Base-by-base conservation (phyloP, 2,797 vertebrate species). In the Poecilia picta region DNA sequence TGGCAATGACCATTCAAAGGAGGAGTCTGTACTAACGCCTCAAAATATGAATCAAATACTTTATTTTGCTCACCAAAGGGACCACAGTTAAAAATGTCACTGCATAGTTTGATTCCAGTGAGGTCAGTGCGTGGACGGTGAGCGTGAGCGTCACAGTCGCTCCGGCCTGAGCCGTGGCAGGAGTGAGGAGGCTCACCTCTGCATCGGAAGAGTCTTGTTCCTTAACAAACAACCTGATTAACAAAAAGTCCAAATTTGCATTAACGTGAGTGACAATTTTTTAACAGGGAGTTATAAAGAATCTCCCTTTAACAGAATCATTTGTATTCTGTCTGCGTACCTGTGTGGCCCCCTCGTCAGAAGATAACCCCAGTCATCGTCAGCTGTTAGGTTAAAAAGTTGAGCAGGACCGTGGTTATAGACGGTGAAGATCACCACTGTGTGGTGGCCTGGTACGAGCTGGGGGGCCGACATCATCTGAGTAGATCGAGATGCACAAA, bases 71-170 rank as follows among this genome's bases (percentile, higher is more conserved):
- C 77, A 96, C 96, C 83, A 74, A 89, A 1, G 93, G 90, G 13
- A 95, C 83, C 43, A 96, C 93, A 20, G 88, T 94, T 82, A 96
- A 77, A 78, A 95, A 95, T 53, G 87, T 82, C 81, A 96, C 95
- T 18, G 94, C 96, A 10, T 95, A 96, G 83, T 96, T 96, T 33
- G 91, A 89, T 74, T 95, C 95, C 20, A 83, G 33, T 23, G 90
- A 93, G 88, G 93, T 86, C 36, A 77, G 78, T 55, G 88, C 89
- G 1, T 16, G 85, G 3, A 94, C 95, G 0, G 91, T 95, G 75
- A 97, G 93, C 0, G 95, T 96, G n/a, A 97, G 92, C 1, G 88
- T 95, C 74, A 97, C 93, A 1, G 94, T 88, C 0, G 86, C 90
- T 53, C 95, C 94, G 0, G 90, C 85, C 57, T 82, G 73, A 13